Evolutionary conservation across 1,140 invertebrate species (phyloP).

Genomic region (Harlomillsia oculata): DNA sequence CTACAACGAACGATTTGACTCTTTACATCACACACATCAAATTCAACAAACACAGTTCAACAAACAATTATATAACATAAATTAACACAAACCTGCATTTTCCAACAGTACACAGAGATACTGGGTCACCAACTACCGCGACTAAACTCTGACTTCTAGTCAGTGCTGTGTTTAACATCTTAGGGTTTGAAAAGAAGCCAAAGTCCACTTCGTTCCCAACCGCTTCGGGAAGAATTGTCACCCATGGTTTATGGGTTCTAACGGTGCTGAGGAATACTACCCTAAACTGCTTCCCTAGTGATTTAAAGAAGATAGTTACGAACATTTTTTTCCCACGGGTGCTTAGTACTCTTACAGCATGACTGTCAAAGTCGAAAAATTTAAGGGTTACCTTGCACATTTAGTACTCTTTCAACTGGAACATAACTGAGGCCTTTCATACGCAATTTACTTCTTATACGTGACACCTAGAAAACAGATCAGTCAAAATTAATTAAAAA

Average conservation of each 20-base stretch:
- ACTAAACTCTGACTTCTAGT: constrained; percentile 78
- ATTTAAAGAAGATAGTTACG: not conserved
- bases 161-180: constrained; percentile 75
- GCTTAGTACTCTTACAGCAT: not conserved
- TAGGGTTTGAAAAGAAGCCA: constrained; percentile 75
- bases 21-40: not conserved
- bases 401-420: constrained; percentile 73
- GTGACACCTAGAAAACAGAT: constrained; percentile 31
- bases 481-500: not conserved
- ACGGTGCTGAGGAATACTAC: constrained; percentile 77
- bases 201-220: constrained; percentile 59
- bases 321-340: not conserved
- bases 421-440: constrained; percentile 63
- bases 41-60: no score
- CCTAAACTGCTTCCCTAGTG: constrained; percentile 67
- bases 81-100: constrained; percentile 53
- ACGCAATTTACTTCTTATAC: constrained; percentile 66
- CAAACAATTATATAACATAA: not conserved
- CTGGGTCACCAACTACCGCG: constrained; percentile 75
- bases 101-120: constrained; percentile 71
- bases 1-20: constrained; percentile 39
- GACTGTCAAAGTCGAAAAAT: not conserved
- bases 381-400: constrained; percentile 59
- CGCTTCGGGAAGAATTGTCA: constrained; percentile 39
- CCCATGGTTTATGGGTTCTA: constrained; percentile 62